A percentile compares a stretch with the other conserved stretches of the same genome.
These are phyloP conservation scores for Aix galericulata DNA, from an alignment of 2,113 vertebrate species.

Conservation along the genomic window DNA sequence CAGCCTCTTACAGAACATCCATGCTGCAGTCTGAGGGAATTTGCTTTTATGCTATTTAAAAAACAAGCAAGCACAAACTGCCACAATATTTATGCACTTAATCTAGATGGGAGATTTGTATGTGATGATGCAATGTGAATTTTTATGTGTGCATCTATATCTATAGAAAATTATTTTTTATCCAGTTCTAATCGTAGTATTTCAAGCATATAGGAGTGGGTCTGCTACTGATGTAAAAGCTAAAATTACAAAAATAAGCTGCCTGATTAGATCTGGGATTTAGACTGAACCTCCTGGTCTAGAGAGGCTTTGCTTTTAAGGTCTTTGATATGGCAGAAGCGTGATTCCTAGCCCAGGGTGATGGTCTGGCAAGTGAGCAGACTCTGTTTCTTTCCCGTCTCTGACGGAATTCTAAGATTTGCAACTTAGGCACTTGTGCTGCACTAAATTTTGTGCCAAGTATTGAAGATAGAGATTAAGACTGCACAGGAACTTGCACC, in stretches of 20 bases:
- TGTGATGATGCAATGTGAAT: background rate
- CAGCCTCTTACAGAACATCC: background rate
- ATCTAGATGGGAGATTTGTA: background rate
- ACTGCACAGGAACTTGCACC: background rate
- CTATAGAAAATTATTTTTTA: background rate
- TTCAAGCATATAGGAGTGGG: background rate
- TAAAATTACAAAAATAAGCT: background rate
- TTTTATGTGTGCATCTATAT: background rate
- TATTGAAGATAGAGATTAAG: background rate
- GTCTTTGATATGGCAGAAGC: background rate
- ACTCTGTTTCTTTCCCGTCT: background rate
- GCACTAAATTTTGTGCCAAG: background rate
- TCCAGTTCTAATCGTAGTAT: background rate
- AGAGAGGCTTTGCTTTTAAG: background rate
- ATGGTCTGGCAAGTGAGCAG: accelerated
- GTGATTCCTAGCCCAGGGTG: background rate
- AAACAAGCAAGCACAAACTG: background rate
- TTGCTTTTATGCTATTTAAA: background rate
- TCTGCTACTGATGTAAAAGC: background rate
- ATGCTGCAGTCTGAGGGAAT: background rate
- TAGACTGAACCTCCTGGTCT: background rate
- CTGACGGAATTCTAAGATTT: background rate
- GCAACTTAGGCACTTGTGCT: background rate
- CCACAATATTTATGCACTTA: background rate
- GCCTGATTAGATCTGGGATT: background rate